Conservation (phyloP, 2,888 invertebrate species). For the Hetaerina titia region DNA sequence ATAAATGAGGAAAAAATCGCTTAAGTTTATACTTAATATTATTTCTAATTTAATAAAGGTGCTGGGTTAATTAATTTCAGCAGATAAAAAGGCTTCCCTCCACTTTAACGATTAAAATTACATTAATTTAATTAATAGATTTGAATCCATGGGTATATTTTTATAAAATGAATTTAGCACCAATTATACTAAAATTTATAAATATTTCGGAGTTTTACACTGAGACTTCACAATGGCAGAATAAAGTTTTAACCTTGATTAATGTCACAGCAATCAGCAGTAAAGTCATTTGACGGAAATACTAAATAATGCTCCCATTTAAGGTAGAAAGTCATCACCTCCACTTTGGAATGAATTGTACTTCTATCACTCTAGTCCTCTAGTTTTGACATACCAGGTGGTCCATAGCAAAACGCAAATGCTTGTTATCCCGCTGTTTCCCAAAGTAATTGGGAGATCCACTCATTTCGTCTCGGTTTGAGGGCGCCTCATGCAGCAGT, state of each 20-base stretch:
- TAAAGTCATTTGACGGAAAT: not conserved
- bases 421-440: conserved; percentile 20
- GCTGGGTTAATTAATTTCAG: too few relatives aligned
- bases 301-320: not conserved
- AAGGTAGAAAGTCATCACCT: not conserved
- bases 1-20: too few relatives aligned
- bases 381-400: not conserved
- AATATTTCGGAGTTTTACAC: not conserved
- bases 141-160: not conserved
- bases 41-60: too few relatives aligned
- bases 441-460: conserved; percentile 58
- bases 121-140: too few relatives aligned
- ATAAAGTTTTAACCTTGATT: not conserved
- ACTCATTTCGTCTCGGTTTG: conserved; percentile 38
- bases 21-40: too few relatives aligned
- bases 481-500: not conserved
- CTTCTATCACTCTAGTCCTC: not conserved
- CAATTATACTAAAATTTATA: not conserved
- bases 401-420: not conserved
- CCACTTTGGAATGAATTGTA: not conserved
- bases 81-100: too few relatives aligned
- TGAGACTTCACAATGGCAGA: not conserved
- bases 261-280: not conserved
- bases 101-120: too few relatives aligned
- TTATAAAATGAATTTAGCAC: not conserved